A percentile compares a stretch with the other conserved stretches of the same genome.
Conservation (phyloP, 2,888 invertebrate species). For the Drosophila maculinotata region DNA sequence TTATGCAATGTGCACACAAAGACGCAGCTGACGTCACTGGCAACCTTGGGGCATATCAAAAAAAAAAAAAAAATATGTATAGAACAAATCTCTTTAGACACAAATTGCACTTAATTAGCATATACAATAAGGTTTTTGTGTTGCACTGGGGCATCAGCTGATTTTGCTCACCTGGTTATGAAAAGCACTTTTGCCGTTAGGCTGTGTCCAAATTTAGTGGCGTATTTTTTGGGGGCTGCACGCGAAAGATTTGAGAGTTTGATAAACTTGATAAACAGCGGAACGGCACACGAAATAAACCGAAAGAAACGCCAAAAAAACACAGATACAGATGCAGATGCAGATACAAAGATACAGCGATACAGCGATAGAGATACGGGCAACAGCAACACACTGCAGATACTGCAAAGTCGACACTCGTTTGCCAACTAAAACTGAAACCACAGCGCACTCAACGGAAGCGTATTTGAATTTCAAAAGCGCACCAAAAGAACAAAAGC, state of each 20-base stretch:
- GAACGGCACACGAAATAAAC: constrained; percentile 7
- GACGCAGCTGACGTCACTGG: constrained; percentile 60
- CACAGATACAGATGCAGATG: no score
- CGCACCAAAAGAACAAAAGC: constrained; percentile 77
- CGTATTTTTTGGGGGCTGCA: no score
- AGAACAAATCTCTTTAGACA: constrained; percentile 9
- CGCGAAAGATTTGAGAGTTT: neutral
- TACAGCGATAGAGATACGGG: no score
- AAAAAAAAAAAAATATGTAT: neutral
- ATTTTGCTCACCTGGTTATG: constrained; percentile 36
- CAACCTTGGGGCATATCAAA: constrained; percentile 62
- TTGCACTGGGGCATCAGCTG: constrained; percentile 33
- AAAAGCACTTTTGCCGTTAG: constrained; percentile 10
- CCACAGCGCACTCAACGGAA: constrained; percentile 61
- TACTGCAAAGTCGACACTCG: constrained; percentile 83
- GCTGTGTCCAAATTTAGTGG: no score
- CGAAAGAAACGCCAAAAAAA: constrained; percentile 14
- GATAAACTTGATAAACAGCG: constrained; percentile 1
- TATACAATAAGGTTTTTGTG: neutral
- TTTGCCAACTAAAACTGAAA: constrained; percentile 80
- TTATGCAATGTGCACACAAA: constrained; percentile 67
- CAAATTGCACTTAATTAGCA: constrained; percentile 19
- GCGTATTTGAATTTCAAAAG: constrained; percentile 80
- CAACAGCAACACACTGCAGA: constrained; percentile 54
- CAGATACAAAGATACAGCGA: constrained; percentile 12